Evolutionary conservation across 53 echinoderm and acorn worm species (phyloP).

Genomic region (Holothuria scabra): DNA sequence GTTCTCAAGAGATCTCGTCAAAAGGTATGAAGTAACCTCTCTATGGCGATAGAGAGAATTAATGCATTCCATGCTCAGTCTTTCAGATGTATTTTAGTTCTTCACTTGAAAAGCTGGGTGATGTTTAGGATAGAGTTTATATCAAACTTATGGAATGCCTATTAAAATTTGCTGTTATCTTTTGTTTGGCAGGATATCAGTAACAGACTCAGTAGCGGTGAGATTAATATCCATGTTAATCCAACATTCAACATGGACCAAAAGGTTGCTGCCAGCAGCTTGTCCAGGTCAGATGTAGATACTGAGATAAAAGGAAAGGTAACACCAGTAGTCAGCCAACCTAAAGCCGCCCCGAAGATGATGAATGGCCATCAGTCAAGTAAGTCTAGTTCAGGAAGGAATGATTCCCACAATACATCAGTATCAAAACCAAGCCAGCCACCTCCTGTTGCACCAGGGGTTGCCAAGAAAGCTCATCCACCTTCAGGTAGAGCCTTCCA

Average conservation of each 20-base stretch:
- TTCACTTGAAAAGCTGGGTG: too few species aligned
- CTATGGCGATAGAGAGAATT: too few species aligned
- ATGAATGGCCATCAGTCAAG: conserved; percentile 1
- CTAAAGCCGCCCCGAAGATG: conserved; percentile 4
- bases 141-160: too few species aligned
- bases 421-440: conserved; percentile 27
- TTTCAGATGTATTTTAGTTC: too few species aligned
- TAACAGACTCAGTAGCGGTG: conserved; percentile 28
- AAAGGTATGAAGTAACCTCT: too few species aligned
- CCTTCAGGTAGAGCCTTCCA: conserved; percentile 7
- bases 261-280: background rate
- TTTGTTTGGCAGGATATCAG: conserved; percentile 37
- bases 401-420: background rate
- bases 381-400: background rate
- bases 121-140: too few species aligned
- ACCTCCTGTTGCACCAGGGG: conserved; percentile 18
- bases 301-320: background rate
- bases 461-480: background rate
- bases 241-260: conserved; percentile 41
- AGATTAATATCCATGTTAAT: conserved; percentile 42
- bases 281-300: too few species aligned
- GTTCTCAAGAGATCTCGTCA: too few species aligned
- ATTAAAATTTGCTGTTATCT: background rate
- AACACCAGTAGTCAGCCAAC: conserved; percentile 31
- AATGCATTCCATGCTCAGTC: too few species aligned